phyloP scores from a whole-genome alignment of 2,797 vertebrate genomes.

The Phalloptychus januarius region DNA sequence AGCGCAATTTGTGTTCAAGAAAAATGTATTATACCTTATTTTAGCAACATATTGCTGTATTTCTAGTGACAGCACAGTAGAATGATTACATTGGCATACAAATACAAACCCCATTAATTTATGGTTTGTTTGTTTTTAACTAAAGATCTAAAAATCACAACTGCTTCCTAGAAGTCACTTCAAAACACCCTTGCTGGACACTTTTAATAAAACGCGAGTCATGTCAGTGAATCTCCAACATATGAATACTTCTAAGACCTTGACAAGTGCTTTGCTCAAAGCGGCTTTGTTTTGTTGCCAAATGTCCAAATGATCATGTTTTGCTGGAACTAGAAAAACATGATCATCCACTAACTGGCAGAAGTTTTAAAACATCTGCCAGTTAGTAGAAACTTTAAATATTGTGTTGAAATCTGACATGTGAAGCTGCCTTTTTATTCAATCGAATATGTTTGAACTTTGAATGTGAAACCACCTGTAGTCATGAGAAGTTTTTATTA shows the following conservation, averaged over 20 bases:
- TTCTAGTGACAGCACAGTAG: not conserved
- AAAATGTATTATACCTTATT: no score
- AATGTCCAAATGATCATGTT: not conserved
- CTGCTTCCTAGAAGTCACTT: no score
- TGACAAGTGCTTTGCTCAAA: not conserved
- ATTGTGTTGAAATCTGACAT: not conserved
- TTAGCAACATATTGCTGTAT: not conserved
- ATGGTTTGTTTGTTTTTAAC: no score
- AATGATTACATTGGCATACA: not conserved
- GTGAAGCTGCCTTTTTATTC: not conserved
- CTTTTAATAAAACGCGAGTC: no score
- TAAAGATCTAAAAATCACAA: not conserved
- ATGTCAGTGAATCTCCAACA: not conserved
- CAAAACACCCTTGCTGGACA: not conserved
- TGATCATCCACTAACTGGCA: no score
- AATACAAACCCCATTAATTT: no score
- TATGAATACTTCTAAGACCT: not conserved
- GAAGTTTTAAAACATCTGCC: not conserved
- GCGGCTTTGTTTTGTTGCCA: no score
- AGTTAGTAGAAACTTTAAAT: not conserved
- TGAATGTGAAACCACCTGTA: not conserved
- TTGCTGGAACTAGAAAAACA: not conserved
- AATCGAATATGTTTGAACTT: not conserved
- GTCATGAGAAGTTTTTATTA: no score
- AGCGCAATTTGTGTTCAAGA: no score